Conservation (phyloP, 1,140 invertebrate species). For the Micrasema minimum region DNA sequence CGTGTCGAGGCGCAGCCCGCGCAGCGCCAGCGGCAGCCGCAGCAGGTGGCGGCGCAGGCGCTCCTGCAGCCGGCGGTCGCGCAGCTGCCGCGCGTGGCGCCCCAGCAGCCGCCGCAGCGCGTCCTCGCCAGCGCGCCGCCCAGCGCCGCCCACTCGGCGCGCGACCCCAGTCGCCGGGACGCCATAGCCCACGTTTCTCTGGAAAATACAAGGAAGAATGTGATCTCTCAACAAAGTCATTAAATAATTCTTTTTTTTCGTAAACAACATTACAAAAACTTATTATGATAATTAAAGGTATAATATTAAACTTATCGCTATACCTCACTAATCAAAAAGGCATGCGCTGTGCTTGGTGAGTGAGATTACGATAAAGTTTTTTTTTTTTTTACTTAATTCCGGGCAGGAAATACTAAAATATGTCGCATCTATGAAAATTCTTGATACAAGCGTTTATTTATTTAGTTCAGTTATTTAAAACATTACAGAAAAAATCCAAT, state of each 20-base stretch:
- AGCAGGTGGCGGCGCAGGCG: slow-evolving; percentile 67
- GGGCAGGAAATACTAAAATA: too few relatives aligned
- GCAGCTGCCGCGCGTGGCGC: slow-evolving; percentile 75
- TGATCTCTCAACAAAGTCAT: not conserved
- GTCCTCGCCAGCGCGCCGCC: slow-evolving; percentile 88
- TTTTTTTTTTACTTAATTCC: too few relatives aligned
- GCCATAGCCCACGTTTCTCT: slow-evolving; percentile 72
- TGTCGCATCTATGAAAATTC: too few relatives aligned
- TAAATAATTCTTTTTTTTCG: not conserved
- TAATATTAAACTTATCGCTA: too few relatives aligned
- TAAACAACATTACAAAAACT: too few relatives aligned
- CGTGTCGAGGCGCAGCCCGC: slow-evolving; percentile 62
- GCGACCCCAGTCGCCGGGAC: slow-evolving; percentile 85
- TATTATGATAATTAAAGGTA: too few relatives aligned
- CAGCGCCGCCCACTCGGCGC: slow-evolving; percentile 91
- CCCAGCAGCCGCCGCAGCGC: slow-evolving; percentile 84
- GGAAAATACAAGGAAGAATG: not conserved
- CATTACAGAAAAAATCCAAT: too few relatives aligned
- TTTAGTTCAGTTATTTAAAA: too few relatives aligned
- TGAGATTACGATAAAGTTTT: too few relatives aligned
- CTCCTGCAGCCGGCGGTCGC: slow-evolving; percentile 85
- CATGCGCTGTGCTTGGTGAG: too few relatives aligned
- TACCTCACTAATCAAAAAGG: too few relatives aligned
- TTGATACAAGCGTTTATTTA: too few relatives aligned
- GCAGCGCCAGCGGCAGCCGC: slow-evolving; percentile 61